Conservation (phyloP, 2,113 vertebrate species). For the Sialia sialis region DNA sequence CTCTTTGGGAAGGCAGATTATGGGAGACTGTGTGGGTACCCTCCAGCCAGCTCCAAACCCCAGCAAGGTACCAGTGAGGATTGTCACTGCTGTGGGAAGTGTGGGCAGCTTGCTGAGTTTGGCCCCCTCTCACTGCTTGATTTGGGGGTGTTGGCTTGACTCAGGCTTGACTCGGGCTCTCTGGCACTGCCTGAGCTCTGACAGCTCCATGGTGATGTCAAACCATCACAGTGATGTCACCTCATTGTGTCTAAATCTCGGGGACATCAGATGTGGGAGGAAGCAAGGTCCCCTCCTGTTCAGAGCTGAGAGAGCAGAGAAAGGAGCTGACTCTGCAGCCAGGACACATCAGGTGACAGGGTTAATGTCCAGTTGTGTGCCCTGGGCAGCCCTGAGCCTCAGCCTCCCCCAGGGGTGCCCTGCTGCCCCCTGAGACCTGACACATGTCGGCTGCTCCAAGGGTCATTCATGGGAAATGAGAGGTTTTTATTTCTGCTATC, state of each 20-base stretch:
- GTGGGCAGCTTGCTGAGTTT: not conserved
- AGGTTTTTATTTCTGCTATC: not conserved
- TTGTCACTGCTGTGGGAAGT: no score
- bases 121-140: not conserved
- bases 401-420: not conserved
- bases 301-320: not conserved
- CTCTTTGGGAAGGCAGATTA: not conserved
- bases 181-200: not conserved
- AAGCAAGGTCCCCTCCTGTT: not conserved
- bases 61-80: not conserved
- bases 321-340: not conserved
- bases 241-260: not conserved
- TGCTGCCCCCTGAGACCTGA: not conserved
- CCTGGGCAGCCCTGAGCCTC: not conserved
- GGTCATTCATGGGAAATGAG: not conserved
- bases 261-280: not conserved
- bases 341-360: not conserved
- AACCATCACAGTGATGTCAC: not conserved
- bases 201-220: not conserved
- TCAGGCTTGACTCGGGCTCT: not conserved
- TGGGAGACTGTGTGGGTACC: rapidly evolving
- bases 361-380: not conserved
- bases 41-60: not conserved
- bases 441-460: not conserved
- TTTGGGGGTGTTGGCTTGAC: not conserved